These are phyloP conservation scores for Alligator sinensis DNA, from an alignment of 2,113 vertebrate genomes.

Conservation along the genomic window DNA sequence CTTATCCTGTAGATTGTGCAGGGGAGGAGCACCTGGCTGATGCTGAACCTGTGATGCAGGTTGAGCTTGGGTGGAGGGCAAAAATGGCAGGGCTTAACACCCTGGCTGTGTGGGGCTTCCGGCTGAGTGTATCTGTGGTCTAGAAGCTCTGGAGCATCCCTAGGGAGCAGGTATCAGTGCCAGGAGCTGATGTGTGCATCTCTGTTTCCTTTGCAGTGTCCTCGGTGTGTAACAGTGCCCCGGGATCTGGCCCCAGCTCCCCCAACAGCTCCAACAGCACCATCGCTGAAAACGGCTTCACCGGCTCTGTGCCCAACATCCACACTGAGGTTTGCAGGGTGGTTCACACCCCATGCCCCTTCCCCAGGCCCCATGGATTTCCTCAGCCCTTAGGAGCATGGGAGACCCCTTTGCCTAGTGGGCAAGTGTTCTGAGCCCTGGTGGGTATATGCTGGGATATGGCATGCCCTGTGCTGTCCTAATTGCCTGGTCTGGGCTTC, in stretches of 20 bases:
- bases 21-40: too few relatives aligned
- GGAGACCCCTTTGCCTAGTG: too few relatives aligned
- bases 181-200: neutral
- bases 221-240: conserved; percentile 88
- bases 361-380: too few relatives aligned
- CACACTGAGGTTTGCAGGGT: conserved; percentile 79
- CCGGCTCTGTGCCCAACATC: conserved; percentile 89
- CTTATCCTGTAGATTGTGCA: too few relatives aligned
- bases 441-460: too few relatives aligned
- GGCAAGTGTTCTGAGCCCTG: too few relatives aligned
- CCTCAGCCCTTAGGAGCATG: too few relatives aligned
- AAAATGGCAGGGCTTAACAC: neutral
- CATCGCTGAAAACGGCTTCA: conserved; percentile 87
- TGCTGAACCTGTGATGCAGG: neutral
- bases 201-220: conserved; percentile 75
- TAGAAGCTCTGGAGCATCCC: neutral
- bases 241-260: conserved; percentile 88
- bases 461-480: too few relatives aligned
- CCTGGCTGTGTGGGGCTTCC: too few relatives aligned
- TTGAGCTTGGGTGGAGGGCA: neutral
- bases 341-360: neutral
- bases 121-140: too few relatives aligned
- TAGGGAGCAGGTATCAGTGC: neutral
- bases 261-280: conserved; percentile 87
- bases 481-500: too few relatives aligned